phyloP scores from a whole-genome alignment of 2,888 invertebrate genomes.

The Ectobius pallidus region DNA sequence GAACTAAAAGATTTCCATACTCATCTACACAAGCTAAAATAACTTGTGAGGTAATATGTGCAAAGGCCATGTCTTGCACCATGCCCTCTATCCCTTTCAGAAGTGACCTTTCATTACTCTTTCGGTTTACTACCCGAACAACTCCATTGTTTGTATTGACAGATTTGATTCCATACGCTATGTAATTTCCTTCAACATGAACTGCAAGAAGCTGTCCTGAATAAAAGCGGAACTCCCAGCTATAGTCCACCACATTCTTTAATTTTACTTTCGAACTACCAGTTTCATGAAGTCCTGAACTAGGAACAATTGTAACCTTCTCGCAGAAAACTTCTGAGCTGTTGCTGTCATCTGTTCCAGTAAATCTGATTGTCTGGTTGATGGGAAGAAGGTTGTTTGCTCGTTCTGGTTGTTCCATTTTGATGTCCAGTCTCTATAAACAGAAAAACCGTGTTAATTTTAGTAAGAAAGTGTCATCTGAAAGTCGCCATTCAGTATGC shows the following conservation, averaged over 20 bases:
- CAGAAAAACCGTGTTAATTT: too few relatives aligned
- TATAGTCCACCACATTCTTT: constrained; percentile 88
- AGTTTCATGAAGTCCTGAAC: constrained; percentile 74
- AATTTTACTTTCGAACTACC: constrained; percentile 91
- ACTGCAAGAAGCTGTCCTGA: constrained; percentile 87
- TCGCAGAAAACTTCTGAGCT: constrained; percentile 63
- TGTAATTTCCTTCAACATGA: constrained; percentile 81
- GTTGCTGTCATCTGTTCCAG: constrained; percentile 64
- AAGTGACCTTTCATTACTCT: constrained; percentile 74
- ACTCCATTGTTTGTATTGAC: constrained; percentile 63
- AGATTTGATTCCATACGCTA: constrained; percentile 87
- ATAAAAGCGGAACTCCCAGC: constrained; percentile 90
- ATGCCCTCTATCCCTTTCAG: constrained; percentile 87
- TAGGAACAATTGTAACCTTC: constrained; percentile 73
- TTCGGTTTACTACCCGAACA: constrained; percentile 83
- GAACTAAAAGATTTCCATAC: constrained; percentile 81
- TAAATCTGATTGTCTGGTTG: constrained; percentile 54
- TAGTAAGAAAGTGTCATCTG: too few relatives aligned
- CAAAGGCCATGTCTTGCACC: constrained; percentile 92
- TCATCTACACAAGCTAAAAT: constrained; percentile 89
- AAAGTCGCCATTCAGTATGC: too few relatives aligned
- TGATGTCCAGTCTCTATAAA: too few relatives aligned
- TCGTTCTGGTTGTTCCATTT: background rate
- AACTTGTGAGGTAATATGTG: constrained; percentile 77
- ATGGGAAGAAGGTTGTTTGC: constrained; percentile 8